These are phyloP conservation scores for Octomys mimax DNA, from an alignment of 2,797 vertebrate genomes.

Conservation along the genomic window DNA sequence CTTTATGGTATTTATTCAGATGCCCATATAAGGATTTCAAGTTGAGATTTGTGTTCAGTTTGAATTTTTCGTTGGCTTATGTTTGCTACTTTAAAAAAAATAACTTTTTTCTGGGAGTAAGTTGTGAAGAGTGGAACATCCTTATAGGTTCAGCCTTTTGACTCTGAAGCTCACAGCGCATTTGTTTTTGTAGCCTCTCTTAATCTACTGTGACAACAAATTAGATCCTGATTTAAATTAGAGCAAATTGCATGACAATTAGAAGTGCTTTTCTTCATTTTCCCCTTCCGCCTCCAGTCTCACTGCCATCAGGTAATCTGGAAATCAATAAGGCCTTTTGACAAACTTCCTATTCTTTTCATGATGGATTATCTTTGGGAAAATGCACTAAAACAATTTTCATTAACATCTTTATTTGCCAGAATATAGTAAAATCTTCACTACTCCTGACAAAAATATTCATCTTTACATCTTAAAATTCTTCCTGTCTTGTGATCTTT, in stretches of 20 bases:
- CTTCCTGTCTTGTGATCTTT: too few species aligned
- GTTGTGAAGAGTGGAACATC: conserved; percentile 70
- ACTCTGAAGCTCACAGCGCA: conserved; percentile 83
- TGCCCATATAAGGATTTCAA: conserved; percentile 70
- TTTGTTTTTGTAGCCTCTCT: conserved; percentile 82
- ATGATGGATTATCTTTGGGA: not conserved
- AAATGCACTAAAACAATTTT: not conserved
- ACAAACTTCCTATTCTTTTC: conserved; percentile 53
- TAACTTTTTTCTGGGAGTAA: not conserved
- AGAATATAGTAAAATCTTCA: not conserved
- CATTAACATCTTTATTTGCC: not conserved
- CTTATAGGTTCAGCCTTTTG: conserved; percentile 82
- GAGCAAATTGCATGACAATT: conserved; percentile 86
- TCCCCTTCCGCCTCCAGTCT: not conserved
- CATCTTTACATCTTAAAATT: not conserved
- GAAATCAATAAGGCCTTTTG: conserved; percentile 44
- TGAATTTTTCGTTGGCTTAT: conserved; percentile 78
- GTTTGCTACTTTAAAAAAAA: conserved; percentile 70
- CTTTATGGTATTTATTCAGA: conserved; percentile 75
- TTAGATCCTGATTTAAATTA: conserved; percentile 88
- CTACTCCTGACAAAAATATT: not conserved
- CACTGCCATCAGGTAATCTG: conserved; percentile 49
- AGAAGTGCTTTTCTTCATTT: conserved; percentile 70
- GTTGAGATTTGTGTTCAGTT: conserved; percentile 75
- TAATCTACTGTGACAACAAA: conserved; percentile 88